phyloP scores from a whole-genome alignment of 1,140 invertebrate genomes.

The Listronotus oregonensis region DNA sequence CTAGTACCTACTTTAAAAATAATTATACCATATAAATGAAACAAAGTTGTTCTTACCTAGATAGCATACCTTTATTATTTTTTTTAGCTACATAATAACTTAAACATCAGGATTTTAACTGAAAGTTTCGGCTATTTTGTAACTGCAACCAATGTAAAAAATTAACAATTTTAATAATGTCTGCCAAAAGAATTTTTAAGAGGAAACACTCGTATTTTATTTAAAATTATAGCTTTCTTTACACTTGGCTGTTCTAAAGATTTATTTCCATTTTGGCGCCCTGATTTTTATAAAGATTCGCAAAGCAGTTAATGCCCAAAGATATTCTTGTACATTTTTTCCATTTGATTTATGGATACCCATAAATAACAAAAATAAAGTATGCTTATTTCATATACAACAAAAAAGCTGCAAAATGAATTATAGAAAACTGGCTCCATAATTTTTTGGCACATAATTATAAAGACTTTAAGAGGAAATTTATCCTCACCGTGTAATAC shows the following conservation, averaged over 20 bases:
- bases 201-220: constrained; percentile 25
- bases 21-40: too few species aligned
- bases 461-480: too few species aligned
- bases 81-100: too few species aligned
- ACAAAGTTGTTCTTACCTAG: too few species aligned
- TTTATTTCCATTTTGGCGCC: constrained; percentile 28
- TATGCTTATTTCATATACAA: constrained; percentile 15
- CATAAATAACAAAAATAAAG: constrained; percentile 13
- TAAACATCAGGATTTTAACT: too few species aligned
- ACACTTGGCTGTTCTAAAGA: constrained; percentile 25
- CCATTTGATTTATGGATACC: not conserved
- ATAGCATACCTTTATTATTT: too few species aligned
- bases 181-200: constrained; percentile 17
- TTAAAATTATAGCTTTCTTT: constrained; percentile 30
- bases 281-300: constrained; percentile 22
- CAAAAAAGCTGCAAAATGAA: not conserved
- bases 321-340: constrained; percentile 16
- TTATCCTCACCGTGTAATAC: too few species aligned
- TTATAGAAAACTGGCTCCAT: too few species aligned
- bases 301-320: constrained; percentile 18
- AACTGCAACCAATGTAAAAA: constrained; percentile 12
- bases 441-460: too few species aligned
- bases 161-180: constrained; percentile 7
- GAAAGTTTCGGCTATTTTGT: too few species aligned
- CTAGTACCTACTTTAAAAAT: too few species aligned